Evolutionary conservation across 1,140 invertebrate species (phyloP).

Genomic region (Mercenaria mercenaria): DNA sequence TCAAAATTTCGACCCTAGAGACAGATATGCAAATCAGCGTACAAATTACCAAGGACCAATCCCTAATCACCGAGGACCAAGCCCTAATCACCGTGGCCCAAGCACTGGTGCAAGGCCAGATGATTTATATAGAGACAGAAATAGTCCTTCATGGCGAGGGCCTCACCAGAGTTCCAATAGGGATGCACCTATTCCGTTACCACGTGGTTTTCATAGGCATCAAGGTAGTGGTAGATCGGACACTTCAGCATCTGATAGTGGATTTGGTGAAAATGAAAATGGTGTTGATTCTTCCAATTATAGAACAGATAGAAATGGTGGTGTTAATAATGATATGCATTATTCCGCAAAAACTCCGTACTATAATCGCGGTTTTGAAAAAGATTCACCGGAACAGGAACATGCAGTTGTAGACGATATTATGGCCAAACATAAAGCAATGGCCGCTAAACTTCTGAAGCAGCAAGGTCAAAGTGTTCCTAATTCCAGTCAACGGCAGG

Average conservation of each 20-base stretch:
- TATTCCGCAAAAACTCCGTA: conserved; percentile 44
- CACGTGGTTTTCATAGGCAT: conserved; percentile 48
- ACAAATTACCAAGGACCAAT: not conserved
- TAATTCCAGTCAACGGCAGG: not conserved
- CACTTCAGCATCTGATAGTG: conserved; percentile 57
- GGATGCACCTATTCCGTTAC: conserved; percentile 33
- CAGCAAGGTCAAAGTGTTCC: conserved; percentile 41
- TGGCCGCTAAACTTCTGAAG: conserved; percentile 38
- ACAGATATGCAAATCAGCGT: conserved; percentile 32
- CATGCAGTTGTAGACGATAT: conserved; percentile 11
- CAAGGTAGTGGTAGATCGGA: conserved; percentile 63
- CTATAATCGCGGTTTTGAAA: conserved; percentile 59
- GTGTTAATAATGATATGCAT: not conserved
- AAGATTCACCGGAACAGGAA: conserved; percentile 45
- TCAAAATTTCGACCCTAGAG: conserved; percentile 18
- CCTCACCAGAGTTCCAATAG: not conserved
- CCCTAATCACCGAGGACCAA: not conserved
- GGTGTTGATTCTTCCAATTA: conserved; percentile 38
- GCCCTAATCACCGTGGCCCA: too few species aligned
- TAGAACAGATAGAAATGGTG: conserved; percentile 21
- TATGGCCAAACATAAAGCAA: conserved; percentile 57
- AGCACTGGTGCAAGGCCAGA: not conserved
- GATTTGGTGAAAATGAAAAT: conserved; percentile 62
- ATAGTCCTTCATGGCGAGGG: not conserved
- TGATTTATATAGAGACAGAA: not conserved